Evolutionary conservation across 2,113 vertebrate genomes (phyloP).

Genomic region (Callopanchax toddi): DNA sequence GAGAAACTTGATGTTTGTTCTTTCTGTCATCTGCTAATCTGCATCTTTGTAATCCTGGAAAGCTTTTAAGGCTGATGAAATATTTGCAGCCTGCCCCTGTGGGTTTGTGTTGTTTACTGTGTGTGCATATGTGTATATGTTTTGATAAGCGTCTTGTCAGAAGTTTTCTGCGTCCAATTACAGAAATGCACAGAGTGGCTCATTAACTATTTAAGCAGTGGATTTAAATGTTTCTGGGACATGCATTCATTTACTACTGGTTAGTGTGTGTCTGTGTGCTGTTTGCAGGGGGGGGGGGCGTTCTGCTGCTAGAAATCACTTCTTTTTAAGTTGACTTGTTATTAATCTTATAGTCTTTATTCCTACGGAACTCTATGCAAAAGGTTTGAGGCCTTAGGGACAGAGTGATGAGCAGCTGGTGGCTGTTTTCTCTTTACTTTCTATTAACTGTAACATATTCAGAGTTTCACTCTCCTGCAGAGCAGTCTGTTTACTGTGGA

Average conservation of each 20-base stretch:
- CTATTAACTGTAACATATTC: conserved; percentile 12
- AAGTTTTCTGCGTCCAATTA: conserved; percentile 70
- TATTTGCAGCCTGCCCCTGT: conserved; percentile 32
- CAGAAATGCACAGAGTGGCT: conserved; percentile 46
- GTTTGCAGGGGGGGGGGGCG: background rate
- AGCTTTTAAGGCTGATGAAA: conserved; percentile 55
- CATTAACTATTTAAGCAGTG: conserved; percentile 75
- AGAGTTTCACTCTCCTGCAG: background rate
- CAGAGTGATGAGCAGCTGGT: conserved; percentile 6
- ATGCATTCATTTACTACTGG: conserved; percentile 51
- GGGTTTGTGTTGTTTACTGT: conserved; percentile 67
- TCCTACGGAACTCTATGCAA: conserved; percentile 1
- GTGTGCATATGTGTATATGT: conserved; percentile 66
- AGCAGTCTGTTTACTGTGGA: conserved; percentile 16
- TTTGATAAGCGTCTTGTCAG: conserved; percentile 72
- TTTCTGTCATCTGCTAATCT: conserved; percentile 5
- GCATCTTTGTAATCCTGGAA: conserved; percentile 49
- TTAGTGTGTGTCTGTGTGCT: conserved; percentile 19
- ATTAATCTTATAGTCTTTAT: conserved; percentile 20
- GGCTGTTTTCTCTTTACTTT: conserved; percentile 14
- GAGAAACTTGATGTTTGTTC: background rate
- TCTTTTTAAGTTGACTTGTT: conserved; percentile 17
- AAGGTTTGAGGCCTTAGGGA: conserved; percentile 10
- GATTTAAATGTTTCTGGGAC: conserved; percentile 73
- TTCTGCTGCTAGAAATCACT: conserved; percentile 17